Base-by-base conservation (phyloP, 2,113 vertebrate species). In the Toxostoma redivivum region DNA sequence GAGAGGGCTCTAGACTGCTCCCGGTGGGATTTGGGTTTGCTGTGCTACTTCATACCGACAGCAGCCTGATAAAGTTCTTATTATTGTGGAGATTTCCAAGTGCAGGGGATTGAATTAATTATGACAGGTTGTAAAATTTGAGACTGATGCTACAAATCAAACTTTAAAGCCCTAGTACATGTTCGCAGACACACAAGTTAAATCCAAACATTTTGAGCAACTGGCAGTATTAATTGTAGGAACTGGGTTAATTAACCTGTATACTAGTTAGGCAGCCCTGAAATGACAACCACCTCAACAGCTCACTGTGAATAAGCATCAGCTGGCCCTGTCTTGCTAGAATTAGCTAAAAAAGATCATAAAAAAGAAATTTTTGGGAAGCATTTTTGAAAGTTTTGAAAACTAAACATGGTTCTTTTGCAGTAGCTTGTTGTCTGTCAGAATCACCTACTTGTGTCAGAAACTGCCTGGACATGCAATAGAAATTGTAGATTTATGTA, bases 31-130 rank as follows among this genome's bases (percentile, higher is more conserved):
- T 98, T 98, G 44, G 1, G 97, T 97, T 98, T 97, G 97, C 98
- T 97, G 94, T 97, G 98, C 98, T 97, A 97, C 98, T 98, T 98
- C 98, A 94, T 97, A 97, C 98, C 96, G 35, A 97, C 95, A 74
- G 95, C 96, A 98, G 97, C 95, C 97, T 98, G 98, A 98, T 98
- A 98, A 98, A 98, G 98, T 98, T 98, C 98, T 98, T 98, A 98
- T 98, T 98, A 98, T 98, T 98, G 98, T 97, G 97, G 97, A 98
- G 98, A 98, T 98, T 98, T 98, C 97, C 95, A 96, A 98, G 97
- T 98, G 97, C 97, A 98, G 88, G 80, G 94, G 94, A 97, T 80
- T 96, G 98, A 98, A 98, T 98, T 98, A 98, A 98, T 98, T 98
- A 98, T 95, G 95, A 88, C 77, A 91, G 93, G 97, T 98, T 98